phyloP scores from a whole-genome alignment of 2,113 vertebrate species.

The Riparia riparia region DNA sequence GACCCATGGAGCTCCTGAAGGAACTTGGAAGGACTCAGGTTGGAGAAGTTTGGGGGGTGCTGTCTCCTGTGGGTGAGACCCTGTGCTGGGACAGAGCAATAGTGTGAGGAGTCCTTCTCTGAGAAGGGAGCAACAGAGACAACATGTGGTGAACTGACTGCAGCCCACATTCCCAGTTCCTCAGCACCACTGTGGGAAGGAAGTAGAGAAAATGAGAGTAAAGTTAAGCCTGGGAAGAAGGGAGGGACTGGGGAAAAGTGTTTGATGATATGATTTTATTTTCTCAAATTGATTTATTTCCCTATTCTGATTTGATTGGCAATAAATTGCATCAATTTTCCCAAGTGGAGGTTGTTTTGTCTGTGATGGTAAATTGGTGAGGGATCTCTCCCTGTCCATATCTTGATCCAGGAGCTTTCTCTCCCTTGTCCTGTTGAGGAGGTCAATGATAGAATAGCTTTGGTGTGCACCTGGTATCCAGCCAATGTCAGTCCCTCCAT shows the following conservation, averaged over 20 bases:
- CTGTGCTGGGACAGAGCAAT: not conserved
- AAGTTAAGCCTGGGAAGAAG: not conserved
- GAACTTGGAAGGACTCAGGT: not conserved
- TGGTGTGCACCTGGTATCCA: not conserved
- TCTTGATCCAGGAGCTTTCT: not conserved
- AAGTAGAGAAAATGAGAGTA: not conserved
- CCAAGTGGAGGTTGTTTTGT: not conserved
- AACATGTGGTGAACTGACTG: fast-evolving
- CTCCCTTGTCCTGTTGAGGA: not conserved
- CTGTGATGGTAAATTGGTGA: not conserved
- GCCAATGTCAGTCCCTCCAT: not conserved
- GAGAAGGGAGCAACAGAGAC: not conserved
- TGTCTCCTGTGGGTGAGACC: not conserved
- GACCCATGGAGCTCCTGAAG: not conserved
- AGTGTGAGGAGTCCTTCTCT: not conserved
- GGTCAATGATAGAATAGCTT: not conserved
- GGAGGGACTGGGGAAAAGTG: not conserved
- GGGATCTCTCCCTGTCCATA: not conserved
- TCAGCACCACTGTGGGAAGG: not conserved
- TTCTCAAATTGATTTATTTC: not conserved
- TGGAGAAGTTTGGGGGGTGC: not conserved
- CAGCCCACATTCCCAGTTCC: not conserved
- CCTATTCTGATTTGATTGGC: not conserved
- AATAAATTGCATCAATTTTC: not conserved
- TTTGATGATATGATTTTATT: not conserved